Percentiles rank a stretch among this genome's conserved stretches.
phyloP scores from a whole-genome alignment of 2,113 vertebrate species.

The Catharus fuscescens region DNA sequence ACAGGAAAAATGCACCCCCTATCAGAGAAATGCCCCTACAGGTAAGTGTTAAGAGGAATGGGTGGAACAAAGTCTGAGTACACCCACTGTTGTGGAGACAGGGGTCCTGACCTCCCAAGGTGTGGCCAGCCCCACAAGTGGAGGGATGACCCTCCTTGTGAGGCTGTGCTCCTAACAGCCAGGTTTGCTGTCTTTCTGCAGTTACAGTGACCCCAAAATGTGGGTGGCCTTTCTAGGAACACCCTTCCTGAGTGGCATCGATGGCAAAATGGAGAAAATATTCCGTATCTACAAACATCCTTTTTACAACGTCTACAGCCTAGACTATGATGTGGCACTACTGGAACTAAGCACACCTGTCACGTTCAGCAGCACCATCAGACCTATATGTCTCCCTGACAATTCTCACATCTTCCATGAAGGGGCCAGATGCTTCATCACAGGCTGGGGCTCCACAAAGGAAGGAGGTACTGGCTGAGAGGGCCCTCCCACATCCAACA shows the following conservation, averaged over 20 bases:
- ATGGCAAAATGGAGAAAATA: slow-evolving; percentile 84
- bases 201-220: slow-evolving; percentile 78
- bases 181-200: slow-evolving; percentile 54
- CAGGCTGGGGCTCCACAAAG: slow-evolving; percentile 89
- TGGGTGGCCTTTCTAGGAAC: slow-evolving; percentile 92
- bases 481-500: neutral
- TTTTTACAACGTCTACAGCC: slow-evolving; percentile 86
- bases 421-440: slow-evolving; percentile 86
- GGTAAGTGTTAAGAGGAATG: neutral
- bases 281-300: slow-evolving; percentile 87
- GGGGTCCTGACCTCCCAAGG: neutral
- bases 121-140: neutral
- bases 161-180: neutral
- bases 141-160: neutral
- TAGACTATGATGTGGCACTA: slow-evolving; percentile 90
- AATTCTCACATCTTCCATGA: slow-evolving; percentile 77
- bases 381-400: slow-evolving; percentile 87
- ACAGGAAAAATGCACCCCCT: neutral
- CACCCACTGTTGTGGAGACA: neutral
- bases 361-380: slow-evolving; percentile 80
- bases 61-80: neutral
- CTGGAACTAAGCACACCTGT: slow-evolving; percentile 81
- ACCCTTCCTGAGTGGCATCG: slow-evolving; percentile 77
- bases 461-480: slow-evolving; percentile 75
- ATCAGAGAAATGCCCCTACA: neutral